Evolutionary conservation across 2,888 invertebrate genomes (phyloP), one percentile per base, ranked within the genome.

Genomic region (Spodoptera picta): DNA sequence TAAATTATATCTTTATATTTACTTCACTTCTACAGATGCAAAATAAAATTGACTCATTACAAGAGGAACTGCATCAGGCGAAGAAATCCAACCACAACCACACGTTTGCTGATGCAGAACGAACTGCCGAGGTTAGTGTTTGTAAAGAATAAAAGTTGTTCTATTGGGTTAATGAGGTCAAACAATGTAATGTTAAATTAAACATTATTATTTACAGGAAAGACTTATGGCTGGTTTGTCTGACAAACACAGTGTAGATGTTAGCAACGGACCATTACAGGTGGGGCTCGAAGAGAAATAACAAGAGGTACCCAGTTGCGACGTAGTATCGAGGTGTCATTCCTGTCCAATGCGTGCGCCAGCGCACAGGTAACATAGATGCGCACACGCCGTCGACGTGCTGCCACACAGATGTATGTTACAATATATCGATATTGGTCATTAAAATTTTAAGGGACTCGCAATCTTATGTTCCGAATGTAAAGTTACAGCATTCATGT

Each of bases 251-350:
- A 88, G 82, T 57, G 74, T 84, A 71, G 90, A 93, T 61, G 83
- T 89, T 73, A 85, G 87, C 82, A 94, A 95, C 80, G 95, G 94
- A 69, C 95, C 95, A 52, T 84, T 91, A 87, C 93, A 95, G 95
- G 91, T 95, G 87, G 95, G 90, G 79, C 89, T 95, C 82, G 93
- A 92, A 90, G 94, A 95, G 85, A 95, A 95, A 94, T 95, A 95
- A 95, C 94, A 92, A 82, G 82, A 80, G 75, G 70, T 77, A 84
- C 81, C 80, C 74, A 77, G 79, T 82, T 71, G 83, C 76, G 81
- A 82, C 84, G 83, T 82, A 84, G 85, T 83, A 73, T 80, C 82
- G 80, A 83, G 83, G 84, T 84, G 81, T 86, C 85, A 88, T 86
- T 87, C 88, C 86, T 83, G 79, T 67, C 73, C 70, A 73, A 68